These are phyloP conservation scores for Drosophila funebris DNA, from an alignment of 1,140 invertebrate genomes.

Conservation along the genomic window DNA sequence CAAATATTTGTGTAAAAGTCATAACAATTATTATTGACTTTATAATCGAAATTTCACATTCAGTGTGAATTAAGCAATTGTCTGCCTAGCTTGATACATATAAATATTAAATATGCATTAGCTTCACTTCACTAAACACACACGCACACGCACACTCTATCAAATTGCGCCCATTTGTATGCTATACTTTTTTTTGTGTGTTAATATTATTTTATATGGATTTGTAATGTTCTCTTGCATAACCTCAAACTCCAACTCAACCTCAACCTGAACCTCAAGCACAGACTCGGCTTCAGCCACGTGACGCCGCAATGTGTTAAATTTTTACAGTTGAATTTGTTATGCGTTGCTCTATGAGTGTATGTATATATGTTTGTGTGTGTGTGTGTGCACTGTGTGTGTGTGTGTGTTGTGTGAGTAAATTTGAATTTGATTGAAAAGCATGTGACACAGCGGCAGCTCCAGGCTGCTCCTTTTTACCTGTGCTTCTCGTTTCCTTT, in stretches of 20 bases:
- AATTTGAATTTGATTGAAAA: conserved; percentile 83
- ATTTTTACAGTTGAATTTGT: conserved; percentile 80
- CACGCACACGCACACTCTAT: conserved; percentile 22
- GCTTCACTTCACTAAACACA: conserved; percentile 37
- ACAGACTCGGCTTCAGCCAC: conserved; percentile 15
- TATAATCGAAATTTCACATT: conserved; percentile 31
- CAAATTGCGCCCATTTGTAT: conserved; percentile 60
- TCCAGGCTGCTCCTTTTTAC: conserved; percentile 38
- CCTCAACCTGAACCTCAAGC: not conserved
- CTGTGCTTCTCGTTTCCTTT: conserved; percentile 25
- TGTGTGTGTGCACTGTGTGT: conserved; percentile 1
- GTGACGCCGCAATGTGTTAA: conserved; percentile 64
- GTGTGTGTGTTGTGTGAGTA: conserved; percentile 62
- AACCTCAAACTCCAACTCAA: not conserved
- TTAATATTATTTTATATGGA: not conserved
- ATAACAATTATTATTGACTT: conserved; percentile 48
- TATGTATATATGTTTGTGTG: conserved; percentile 27
- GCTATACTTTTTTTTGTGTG: conserved; percentile 44
- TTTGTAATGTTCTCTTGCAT: conserved; percentile 24
- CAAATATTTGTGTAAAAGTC: conserved; percentile 44
- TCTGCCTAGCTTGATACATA: conserved; percentile 38
- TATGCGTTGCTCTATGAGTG: conserved; percentile 13
- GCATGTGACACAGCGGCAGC: conserved; percentile 59
- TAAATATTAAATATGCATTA: conserved; percentile 79
- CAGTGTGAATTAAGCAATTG: conserved; percentile 56